Evolutionary conservation across 2,888 invertebrate species (phyloP).

Genomic region (Epistrophe grossulariae): DNA sequence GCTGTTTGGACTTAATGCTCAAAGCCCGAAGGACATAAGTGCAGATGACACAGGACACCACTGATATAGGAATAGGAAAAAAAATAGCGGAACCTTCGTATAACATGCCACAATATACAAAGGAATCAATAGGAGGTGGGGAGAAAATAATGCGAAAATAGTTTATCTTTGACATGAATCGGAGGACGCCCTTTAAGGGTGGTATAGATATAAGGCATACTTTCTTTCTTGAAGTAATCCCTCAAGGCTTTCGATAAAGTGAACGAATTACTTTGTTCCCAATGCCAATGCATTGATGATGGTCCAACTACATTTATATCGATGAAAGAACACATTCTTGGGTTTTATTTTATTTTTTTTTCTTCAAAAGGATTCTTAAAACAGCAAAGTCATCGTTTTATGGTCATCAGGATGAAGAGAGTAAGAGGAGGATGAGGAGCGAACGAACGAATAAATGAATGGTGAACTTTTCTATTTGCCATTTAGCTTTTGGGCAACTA

Average conservation of each 20-base stretch:
- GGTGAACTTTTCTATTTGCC: conserved; percentile 72
- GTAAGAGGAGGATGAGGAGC: too few species aligned
- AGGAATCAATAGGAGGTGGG: conserved; percentile 21
- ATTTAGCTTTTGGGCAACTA: conserved; percentile 69
- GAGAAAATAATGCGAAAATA: conserved; percentile 74
- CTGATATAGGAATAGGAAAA: conserved; percentile 3
- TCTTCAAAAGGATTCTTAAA: conserved; percentile 54
- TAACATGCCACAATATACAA: conserved; percentile 11
- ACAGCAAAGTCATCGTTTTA: conserved; percentile 68
- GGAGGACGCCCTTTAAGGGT: conserved; percentile 32
- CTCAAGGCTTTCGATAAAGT: conserved; percentile 51
- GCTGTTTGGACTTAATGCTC: conserved; percentile 61
- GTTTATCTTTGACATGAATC: conserved; percentile 77
- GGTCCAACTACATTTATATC: conserved; percentile 25
- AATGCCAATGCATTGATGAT: conserved; percentile 24
- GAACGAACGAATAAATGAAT: not conserved
- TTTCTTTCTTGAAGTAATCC: conserved; percentile 52
- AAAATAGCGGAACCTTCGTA: conserved; percentile 36
- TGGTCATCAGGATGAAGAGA: not conserved
- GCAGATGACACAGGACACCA: conserved; percentile 50
- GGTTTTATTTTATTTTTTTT: not conserved
- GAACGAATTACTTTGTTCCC: conserved; percentile 62
- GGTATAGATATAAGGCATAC: conserved; percentile 22
- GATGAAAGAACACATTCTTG: conserved; percentile 37
- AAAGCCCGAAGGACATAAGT: conserved; percentile 65